These are phyloP conservation scores for Meta bourneti DNA, from an alignment of 2,888 invertebrate species.

Conservation along the genomic window DNA sequence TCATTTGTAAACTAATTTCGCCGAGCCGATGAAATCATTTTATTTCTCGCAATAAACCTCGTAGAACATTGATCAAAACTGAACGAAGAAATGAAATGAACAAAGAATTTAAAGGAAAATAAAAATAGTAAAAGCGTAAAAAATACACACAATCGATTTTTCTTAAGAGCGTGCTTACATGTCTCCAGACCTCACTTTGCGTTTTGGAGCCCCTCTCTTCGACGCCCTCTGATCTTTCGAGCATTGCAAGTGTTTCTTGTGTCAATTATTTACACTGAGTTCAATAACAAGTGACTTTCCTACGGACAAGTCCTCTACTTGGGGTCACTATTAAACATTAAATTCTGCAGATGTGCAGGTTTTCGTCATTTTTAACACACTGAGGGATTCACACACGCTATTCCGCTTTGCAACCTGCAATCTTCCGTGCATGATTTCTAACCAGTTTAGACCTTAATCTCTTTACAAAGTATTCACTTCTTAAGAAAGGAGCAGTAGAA, in stretches of 20 bases:
- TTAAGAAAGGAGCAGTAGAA: no score
- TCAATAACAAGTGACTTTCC: background rate
- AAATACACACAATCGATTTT: conserved; percentile 60
- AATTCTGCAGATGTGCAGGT: background rate
- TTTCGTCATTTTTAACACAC: no score
- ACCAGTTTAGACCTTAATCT: no score
- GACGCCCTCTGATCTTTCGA: conserved; percentile 56
- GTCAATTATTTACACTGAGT: conserved; percentile 65
- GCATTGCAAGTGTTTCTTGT: conserved; percentile 35
- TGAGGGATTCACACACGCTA: no score
- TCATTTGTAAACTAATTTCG: conserved; percentile 75
- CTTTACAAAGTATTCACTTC: no score
- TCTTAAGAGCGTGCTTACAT: conserved; percentile 59
- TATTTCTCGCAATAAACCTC: conserved; percentile 72
- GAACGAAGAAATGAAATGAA: conserved; percentile 73
- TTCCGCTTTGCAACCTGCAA: no score
- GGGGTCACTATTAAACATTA: background rate
- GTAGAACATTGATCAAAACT: conserved; percentile 74
- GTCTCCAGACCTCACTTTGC: conserved; percentile 27
- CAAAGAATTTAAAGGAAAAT: conserved; percentile 72
- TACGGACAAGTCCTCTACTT: background rate
- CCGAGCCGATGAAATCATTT: conserved; percentile 73
- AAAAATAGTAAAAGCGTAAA: conserved; percentile 48
- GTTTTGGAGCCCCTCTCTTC: conserved; percentile 29
- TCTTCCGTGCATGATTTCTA: no score